Evolutionary conservation across 2,888 invertebrate genomes (phyloP).

Genomic region (Geotrupes spiniger): DNA sequence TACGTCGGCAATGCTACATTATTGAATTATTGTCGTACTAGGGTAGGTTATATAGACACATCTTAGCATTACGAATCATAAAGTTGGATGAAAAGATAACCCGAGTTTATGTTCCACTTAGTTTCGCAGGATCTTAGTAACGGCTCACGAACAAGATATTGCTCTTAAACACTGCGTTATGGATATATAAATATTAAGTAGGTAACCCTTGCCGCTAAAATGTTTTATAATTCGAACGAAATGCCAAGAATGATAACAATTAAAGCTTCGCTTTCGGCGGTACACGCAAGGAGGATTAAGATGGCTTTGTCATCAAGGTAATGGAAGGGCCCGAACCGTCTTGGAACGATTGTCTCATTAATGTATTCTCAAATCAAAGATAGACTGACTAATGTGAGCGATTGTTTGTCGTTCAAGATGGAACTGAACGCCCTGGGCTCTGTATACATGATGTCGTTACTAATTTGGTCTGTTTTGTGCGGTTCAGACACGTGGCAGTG

Average conservation of each 20-base stretch:
- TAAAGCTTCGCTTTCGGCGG: constrained; percentile 41
- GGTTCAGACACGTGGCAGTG: constrained; percentile 27
- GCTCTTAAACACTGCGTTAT: constrained; percentile 39
- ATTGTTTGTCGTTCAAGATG: constrained; percentile 39
- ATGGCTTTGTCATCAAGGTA: constrained; percentile 51
- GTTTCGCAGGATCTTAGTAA: constrained; percentile 27
- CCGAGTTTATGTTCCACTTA: constrained; percentile 33
- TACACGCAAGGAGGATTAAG: constrained; percentile 45
- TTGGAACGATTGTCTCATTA: constrained; percentile 47
- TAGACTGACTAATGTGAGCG: constrained; percentile 46
- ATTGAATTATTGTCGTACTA: constrained; percentile 30
- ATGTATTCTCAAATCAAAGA: constrained; percentile 50
- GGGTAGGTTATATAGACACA: constrained; percentile 17
- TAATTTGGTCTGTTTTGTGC: constrained; percentile 33
- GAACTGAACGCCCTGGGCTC: constrained; percentile 29
- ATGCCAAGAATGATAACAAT: constrained; percentile 48
- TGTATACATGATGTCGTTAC: constrained; percentile 32
- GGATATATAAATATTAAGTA: constrained; percentile 43
- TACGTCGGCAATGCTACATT: constrained; percentile 28
- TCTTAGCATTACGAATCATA: constrained; percentile 35
- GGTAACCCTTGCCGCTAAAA: constrained; percentile 25
- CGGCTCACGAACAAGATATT: constrained; percentile 33
- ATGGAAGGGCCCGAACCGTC: constrained; percentile 45
- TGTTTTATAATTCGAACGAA: constrained; percentile 28
- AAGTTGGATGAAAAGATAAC: constrained; percentile 36